Evolutionary conservation across 2,797 vertebrate genomes (phyloP).

Genomic region (Chanos chanos): DNA sequence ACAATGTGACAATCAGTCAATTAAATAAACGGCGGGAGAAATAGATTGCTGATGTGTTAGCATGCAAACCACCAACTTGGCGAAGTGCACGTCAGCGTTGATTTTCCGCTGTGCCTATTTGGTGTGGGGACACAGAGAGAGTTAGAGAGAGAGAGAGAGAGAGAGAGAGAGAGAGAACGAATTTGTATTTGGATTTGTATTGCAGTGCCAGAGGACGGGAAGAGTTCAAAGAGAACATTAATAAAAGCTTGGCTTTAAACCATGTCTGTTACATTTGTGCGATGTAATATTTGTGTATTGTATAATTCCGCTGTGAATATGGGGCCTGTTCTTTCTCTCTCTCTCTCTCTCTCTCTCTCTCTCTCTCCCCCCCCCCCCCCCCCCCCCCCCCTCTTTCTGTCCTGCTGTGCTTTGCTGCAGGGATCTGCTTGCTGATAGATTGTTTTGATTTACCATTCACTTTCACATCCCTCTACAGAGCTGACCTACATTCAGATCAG

Average conservation of each 20-base stretch:
- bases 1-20: conserved; percentile 50
- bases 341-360: background rate
- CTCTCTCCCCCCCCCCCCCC: background rate
- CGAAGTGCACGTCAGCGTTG: conserved; percentile 48
- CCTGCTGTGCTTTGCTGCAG: conserved; percentile 4
- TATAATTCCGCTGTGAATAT: too few relatives aligned
- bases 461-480: conserved; percentile 61
- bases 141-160: background rate
- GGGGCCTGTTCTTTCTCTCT: background rate
- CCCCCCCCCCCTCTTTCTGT: background rate
- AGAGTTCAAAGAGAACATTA: background rate
- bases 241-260: background rate
- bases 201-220: background rate
- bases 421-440: conserved; percentile 49
- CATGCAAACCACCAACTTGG: conserved; percentile 28
- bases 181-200: conserved; percentile 38
- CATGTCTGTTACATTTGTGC: background rate
- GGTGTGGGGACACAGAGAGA: background rate
- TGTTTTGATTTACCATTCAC: conserved; percentile 71
- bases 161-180: background rate
- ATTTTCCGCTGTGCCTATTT: conserved; percentile 37
- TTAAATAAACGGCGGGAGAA: conserved; percentile 49
- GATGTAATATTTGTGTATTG: too few relatives aligned
- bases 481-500: conserved; percentile 66
- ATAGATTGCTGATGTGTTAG: conserved; percentile 43